phyloP scores from a whole-genome alignment of 2,888 invertebrate genomes.

The Deilephila elpenor region DNA sequence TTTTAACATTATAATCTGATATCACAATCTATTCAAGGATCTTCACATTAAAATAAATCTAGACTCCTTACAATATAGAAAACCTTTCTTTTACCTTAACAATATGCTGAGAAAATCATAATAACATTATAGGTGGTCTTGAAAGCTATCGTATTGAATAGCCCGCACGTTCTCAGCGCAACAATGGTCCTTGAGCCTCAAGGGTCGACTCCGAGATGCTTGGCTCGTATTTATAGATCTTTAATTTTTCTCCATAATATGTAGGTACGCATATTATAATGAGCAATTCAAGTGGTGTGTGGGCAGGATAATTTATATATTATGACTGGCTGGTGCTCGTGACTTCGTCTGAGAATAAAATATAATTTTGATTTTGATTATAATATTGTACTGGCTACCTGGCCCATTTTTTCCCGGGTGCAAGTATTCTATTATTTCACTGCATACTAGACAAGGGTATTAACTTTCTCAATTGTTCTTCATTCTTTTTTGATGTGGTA shows the following conservation, averaged over 20 bases:
- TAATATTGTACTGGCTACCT: no score
- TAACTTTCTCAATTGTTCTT: no score
- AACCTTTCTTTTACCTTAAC: background rate
- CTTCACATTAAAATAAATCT: background rate
- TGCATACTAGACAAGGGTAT: no score
- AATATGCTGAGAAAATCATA: conserved; percentile 23
- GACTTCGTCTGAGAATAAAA: no score
- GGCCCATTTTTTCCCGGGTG: no score
- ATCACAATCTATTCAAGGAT: background rate
- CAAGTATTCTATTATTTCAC: no score
- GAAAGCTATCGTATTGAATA: conserved; percentile 18
- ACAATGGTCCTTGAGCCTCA: conserved; percentile 7
- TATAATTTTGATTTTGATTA: no score
- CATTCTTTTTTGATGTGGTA: no score
- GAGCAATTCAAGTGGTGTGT: conserved; percentile 30
- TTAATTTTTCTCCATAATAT: conserved; percentile 29
- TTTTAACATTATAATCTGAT: background rate
- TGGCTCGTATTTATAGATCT: background rate
- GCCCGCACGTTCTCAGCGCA: background rate
- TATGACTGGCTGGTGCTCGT: no score
- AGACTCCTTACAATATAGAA: background rate
- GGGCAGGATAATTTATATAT: background rate
- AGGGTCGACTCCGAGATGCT: background rate
- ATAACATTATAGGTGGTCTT: background rate
- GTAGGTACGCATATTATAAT: conserved; percentile 24